phyloP scores from a whole-genome alignment of 2,113 vertebrate species.

The Otus sunia region DNA sequence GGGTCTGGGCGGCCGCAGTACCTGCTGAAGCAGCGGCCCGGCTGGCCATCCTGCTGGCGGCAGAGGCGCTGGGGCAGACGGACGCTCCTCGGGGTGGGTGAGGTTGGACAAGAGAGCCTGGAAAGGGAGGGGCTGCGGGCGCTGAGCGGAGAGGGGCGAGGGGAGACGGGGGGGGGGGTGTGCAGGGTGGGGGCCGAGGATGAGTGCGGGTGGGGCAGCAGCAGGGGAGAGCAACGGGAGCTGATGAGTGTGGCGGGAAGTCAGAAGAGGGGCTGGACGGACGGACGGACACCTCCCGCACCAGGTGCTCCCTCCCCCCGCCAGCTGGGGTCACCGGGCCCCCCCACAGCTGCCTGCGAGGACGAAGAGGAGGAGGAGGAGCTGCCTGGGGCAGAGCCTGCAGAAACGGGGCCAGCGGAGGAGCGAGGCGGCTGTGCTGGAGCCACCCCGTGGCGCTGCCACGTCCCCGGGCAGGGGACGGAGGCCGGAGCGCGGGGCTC shows the following conservation, averaged over 20 bases:
- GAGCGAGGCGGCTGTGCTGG: too few species aligned
- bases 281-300: not conserved
- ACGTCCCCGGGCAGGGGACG: too few species aligned
- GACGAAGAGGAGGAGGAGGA: too few species aligned
- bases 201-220: not conserved
- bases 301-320: not conserved
- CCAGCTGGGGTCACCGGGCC: too few species aligned
- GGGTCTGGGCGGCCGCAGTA: conserved; percentile 6
- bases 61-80: conserved; percentile 73
- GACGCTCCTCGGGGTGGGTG: conserved; percentile 59
- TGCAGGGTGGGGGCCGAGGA: not conserved
- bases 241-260: not conserved
- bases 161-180: not conserved
- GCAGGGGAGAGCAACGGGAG: not conserved
- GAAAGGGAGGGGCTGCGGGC: not conserved
- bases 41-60: conserved; percentile 75
- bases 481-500: too few species aligned
- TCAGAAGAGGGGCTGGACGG: too few species aligned
- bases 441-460: too few species aligned
- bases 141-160: not conserved
- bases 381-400: too few species aligned
- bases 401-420: too few species aligned
- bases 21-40: conserved; percentile 67
- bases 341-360: too few species aligned
- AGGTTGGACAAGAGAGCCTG: conserved; percentile 81